Evolutionary conservation across 2,888 invertebrate genomes (phyloP).

Genomic region (Drosophila multiciliata): DNA sequence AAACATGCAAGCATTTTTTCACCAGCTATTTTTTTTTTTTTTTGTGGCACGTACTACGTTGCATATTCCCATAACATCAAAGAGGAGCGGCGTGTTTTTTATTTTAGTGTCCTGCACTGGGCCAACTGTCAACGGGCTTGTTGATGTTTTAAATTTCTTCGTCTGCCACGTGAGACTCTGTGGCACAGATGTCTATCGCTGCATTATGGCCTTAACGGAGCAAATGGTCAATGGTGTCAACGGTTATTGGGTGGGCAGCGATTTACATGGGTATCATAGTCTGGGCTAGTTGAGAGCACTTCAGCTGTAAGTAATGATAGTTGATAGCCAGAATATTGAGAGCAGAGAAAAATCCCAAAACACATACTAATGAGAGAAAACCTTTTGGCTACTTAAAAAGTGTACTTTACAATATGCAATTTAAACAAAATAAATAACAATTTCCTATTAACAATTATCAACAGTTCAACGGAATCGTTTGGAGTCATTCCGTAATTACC

Average conservation of each 20-base stretch:
- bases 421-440: not conserved
- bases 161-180: conserved; percentile 15
- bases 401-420: not conserved
- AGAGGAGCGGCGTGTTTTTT: conserved; percentile 14
- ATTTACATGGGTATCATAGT: not conserved
- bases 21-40: conserved; percentile 6
- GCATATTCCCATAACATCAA: conserved; percentile 18
- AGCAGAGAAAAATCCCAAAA: not conserved
- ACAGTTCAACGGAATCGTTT: not conserved
- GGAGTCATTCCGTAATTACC: conserved; percentile 7
- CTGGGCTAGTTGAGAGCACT: not conserved
- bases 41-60: conserved; percentile 14
- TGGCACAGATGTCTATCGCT: conserved; percentile 25
- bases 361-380: not conserved
- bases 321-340: not conserved
- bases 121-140: conserved; percentile 70
- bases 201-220: conserved; percentile 14
- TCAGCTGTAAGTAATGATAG: not conserved
- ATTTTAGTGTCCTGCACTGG: conserved; percentile 67
- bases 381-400: not conserved
- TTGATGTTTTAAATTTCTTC: conserved; percentile 57
- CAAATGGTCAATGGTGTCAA: conserved; percentile 53
- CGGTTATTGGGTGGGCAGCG: conserved; percentile 28
- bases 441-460: not conserved
- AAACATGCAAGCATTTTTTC: conserved; percentile 16